Conservation (phyloP, 2,113 vertebrate genomes). For the Orcinus orca region DNA sequence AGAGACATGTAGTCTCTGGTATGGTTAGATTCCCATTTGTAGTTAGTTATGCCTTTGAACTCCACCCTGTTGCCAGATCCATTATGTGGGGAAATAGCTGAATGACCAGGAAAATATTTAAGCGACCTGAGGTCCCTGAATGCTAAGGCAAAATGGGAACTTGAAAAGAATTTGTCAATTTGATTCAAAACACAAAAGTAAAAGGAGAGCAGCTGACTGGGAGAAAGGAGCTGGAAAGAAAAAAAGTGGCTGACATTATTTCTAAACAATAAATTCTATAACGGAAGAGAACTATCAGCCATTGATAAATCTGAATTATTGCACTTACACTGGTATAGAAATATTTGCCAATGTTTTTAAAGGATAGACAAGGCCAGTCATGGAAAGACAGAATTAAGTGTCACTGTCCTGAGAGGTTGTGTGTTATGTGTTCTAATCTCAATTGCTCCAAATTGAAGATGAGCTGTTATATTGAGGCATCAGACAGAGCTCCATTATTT, state of each 20-base stretch:
- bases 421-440: neutral
- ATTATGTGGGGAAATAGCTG: conserved; percentile 34
- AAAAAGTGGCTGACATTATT: neutral
- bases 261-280: conserved; percentile 39
- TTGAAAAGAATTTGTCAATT: conserved; percentile 49
- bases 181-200: conserved; percentile 29
- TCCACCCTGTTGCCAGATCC: conserved; percentile 46
- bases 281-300: neutral
- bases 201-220: conserved; percentile 20
- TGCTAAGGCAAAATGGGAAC: conserved; percentile 46
- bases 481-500: neutral
- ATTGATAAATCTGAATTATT: neutral
- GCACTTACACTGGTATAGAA: neutral
- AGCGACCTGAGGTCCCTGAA: neutral
- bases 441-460: neutral
- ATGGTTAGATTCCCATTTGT: conserved; percentile 59
- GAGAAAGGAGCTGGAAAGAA: neutral
- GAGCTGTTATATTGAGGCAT: neutral
- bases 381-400: neutral
- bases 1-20: conserved; percentile 23
- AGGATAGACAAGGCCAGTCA: neutral
- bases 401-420: neutral
- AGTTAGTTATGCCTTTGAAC: conserved; percentile 72
- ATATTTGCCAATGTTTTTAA: neutral
- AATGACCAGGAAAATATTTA: conserved; percentile 52